Evolutionary conservation across 2,797 vertebrate species (phyloP).

Genomic region (Silurus lanzhouensis): DNA sequence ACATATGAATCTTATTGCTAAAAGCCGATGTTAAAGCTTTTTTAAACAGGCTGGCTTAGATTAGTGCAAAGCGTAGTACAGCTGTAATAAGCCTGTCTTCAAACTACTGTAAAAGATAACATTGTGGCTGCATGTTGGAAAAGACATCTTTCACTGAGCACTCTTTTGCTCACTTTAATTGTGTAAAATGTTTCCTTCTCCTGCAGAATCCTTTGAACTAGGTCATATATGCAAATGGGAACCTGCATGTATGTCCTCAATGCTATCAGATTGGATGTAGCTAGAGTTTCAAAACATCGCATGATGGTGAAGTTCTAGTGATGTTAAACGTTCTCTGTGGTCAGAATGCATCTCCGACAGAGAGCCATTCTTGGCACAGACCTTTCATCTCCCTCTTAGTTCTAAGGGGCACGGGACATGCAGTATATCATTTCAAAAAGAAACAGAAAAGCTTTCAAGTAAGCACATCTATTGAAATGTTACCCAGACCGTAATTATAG

Average conservation of each 20-base stretch:
- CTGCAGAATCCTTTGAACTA: neutral
- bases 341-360: slow-evolving; percentile 47
- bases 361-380: slow-evolving; percentile 56
- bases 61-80: neutral
- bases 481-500: slow-evolving; percentile 67
- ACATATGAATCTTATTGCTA: slow-evolving; percentile 1
- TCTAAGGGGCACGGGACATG: slow-evolving; percentile 59
- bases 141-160: neutral
- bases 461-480: slow-evolving; percentile 63
- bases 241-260: neutral
- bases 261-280: slow-evolving; percentile 14
- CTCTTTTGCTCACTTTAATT: neutral
- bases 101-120: neutral
- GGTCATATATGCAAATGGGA: neutral
- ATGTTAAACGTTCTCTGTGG: slow-evolving; percentile 45
- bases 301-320: slow-evolving; percentile 41
- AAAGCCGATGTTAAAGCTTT: neutral
- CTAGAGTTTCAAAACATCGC: slow-evolving; percentile 10
- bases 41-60: neutral
- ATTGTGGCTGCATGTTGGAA: neutral
- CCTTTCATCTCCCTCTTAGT: slow-evolving; percentile 65
- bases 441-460: slow-evolving; percentile 65
- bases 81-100: neutral
- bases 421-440: slow-evolving; percentile 68
- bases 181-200: neutral